A percentile compares a stretch with the other conserved stretches of the same genome.
Conservation (phyloP, 2,888 invertebrate species). For the Xanthia icteritia region DNA sequence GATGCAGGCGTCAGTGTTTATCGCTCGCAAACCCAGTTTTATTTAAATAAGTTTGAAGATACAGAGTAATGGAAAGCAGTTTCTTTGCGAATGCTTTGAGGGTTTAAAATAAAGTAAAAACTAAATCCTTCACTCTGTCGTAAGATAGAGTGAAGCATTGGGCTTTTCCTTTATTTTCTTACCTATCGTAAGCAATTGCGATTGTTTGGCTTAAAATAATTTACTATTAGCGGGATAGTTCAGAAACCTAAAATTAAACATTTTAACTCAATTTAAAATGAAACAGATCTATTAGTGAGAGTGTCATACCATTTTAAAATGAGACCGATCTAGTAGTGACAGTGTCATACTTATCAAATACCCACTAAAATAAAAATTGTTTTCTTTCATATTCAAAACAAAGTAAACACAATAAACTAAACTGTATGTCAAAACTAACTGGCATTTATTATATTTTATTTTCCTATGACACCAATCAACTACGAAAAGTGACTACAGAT, state of each 20-base stretch:
- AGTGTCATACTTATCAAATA: not conserved
- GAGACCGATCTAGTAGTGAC: not conserved
- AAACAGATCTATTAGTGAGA: not conserved
- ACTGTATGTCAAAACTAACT: conserved; percentile 15
- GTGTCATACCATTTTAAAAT: not conserved
- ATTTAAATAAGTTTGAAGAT: conserved; percentile 55
- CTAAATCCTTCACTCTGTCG: no score
- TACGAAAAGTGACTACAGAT: conserved; percentile 51
- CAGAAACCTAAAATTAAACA: not conserved
- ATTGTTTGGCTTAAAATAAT: not conserved
- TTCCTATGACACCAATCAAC: conserved; percentile 38
- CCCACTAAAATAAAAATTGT: not conserved
- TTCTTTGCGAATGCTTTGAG: conserved; percentile 37
- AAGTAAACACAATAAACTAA: conserved; percentile 9
- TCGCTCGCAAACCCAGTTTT: conserved; percentile 52
- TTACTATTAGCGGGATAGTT: not conserved
- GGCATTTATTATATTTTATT: conserved; percentile 22
- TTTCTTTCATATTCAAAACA: conserved; percentile 1
- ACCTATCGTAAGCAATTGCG: not conserved
- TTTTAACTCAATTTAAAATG: not conserved
- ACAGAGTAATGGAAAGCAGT: conserved; percentile 30
- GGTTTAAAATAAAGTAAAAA: no score
- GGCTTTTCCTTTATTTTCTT: not conserved
- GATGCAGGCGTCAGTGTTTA: conserved; percentile 62
- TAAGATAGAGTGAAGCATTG: conserved; percentile 21